Percentiles rank a stretch among this genome's conserved stretches.
phyloP scores from a whole-genome alignment of 1,140 invertebrate species.

The Armadillidium nasatum region DNA sequence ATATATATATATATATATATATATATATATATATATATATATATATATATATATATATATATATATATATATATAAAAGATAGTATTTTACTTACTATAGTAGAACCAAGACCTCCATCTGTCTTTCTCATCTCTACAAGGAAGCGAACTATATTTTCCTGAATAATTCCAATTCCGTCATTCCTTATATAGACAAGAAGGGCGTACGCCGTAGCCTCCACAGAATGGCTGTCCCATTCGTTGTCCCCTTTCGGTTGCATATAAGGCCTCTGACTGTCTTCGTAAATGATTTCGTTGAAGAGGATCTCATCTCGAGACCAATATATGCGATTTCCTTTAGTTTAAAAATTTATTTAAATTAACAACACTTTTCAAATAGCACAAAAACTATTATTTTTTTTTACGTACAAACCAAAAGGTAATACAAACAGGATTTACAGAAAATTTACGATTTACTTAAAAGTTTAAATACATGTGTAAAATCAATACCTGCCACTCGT shows the following conservation, averaged over 20 bases:
- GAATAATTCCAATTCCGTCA: conserved; percentile 49
- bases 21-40: no score
- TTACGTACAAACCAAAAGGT: no score
- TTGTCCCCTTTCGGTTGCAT: conserved; percentile 50
- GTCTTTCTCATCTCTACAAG: conserved; percentile 57
- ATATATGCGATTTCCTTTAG: conserved; percentile 51
- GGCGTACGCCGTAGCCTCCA: conserved; percentile 60
- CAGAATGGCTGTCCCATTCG: conserved; percentile 51
- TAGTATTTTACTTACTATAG: conserved; percentile 48
- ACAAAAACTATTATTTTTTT: no score
- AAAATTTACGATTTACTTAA: no score
- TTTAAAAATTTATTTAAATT: neutral
- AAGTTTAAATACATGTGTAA: no score
- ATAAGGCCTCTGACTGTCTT: conserved; percentile 53
- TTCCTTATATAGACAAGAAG: conserved; percentile 54
- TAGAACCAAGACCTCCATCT: conserved; percentile 57
- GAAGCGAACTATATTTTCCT: conserved; percentile 57
- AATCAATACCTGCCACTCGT: neutral
- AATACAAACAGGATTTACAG: no score
- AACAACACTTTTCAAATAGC: no score
- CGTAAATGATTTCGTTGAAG: conserved; percentile 49
- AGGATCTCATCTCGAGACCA: conserved; percentile 51
- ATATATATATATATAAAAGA: no score
- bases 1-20: no score
- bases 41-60: no score